A percentile compares a stretch with the other conserved stretches of the same genome.
Evolutionary conservation across 1,140 invertebrate genomes (phyloP).

Genomic region (Hypothenemus hampei): DNA sequence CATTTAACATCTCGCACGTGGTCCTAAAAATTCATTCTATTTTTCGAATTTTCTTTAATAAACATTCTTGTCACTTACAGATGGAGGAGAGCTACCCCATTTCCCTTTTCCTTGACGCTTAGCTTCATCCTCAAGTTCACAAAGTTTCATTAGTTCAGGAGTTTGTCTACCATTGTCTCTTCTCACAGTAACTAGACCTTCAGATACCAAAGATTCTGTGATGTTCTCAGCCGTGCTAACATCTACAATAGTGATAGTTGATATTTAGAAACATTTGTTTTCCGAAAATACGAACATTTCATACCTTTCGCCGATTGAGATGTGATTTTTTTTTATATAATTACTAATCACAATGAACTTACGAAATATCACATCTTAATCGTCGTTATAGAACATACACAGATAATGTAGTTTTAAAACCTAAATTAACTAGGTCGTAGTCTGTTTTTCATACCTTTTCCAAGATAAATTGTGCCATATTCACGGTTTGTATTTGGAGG

Average conservation of each 20-base stretch:
- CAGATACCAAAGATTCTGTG: conserved; percentile 77
- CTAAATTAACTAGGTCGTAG: no score
- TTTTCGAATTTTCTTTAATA: no score
- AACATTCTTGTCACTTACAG: no score
- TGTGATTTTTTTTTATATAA: no score
- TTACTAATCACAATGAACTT: no score
- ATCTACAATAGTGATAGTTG: conserved; percentile 51
- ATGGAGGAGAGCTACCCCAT: conserved; percentile 56
- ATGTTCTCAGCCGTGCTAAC: conserved; percentile 74
- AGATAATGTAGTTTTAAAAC: no score
- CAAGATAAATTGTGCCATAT: conserved; percentile 83
- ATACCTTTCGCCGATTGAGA: no score
- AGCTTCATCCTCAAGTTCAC: conserved; percentile 87
- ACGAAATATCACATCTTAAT: no score
- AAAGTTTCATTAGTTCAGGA: conserved; percentile 62
- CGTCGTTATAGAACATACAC: no score
- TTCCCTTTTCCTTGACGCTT: conserved; percentile 83
- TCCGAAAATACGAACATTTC: no score
- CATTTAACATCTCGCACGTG: conserved; percentile 85
- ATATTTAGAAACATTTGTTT: conserved; percentile 5
- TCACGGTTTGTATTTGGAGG: conserved; percentile 70
- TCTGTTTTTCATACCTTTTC: conserved; percentile 72
- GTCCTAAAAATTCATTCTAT: conserved; percentile 47
- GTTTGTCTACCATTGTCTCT: conserved; percentile 65
- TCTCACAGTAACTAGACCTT: conserved; percentile 83